Conservation (phyloP, 2,797 vertebrate species). For the Oryzias dopingdopingensis region DNA sequence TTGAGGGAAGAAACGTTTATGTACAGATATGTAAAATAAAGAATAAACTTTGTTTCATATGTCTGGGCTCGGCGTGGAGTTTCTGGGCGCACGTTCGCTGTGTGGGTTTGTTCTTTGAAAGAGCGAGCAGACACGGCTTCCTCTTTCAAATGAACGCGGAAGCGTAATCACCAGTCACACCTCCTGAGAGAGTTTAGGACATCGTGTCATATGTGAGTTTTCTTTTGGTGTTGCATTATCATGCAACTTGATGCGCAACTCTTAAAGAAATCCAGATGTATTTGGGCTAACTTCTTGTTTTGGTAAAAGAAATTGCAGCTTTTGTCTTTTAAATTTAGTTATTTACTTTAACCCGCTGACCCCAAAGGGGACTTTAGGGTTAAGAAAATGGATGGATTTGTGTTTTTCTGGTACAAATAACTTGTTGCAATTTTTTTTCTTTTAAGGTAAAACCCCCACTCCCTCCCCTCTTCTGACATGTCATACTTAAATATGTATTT, state of each 20-base stretch:
- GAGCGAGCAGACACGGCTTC: constrained; percentile 7
- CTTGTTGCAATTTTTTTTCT: constrained; percentile 26
- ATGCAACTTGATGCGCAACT: neutral
- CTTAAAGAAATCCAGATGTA: constrained; percentile 1
- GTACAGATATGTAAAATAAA: constrained; percentile 99
- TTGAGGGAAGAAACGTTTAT: constrained; percentile 91
- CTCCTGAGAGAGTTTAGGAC: constrained; percentile 2
- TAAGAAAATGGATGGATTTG: neutral
- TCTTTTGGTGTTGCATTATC: too few species aligned
- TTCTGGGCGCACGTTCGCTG: constrained; percentile 9
- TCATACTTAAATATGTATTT: neutral
- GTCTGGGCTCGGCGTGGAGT: constrained; percentile 43
- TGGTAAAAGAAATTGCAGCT: too few species aligned
- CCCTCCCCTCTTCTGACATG: neutral
- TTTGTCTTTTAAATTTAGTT: too few species aligned
- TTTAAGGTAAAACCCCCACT: constrained; percentile 1
- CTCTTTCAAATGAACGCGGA: constrained; percentile 33
- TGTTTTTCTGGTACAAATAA: neutral
- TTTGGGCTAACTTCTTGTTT: constrained; percentile 29
- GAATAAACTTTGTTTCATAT: constrained; percentile 98
- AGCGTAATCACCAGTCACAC: neutral
- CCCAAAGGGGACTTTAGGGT: too few species aligned
- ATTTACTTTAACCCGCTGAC: too few species aligned
- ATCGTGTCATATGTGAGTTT: constrained; percentile 39
- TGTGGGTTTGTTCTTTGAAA: neutral